A percentile compares a stretch with the other conserved stretches of the same genome.
Evolutionary conservation across 2,888 invertebrate genomes (phyloP).

Genomic region (Emmelina monodactyla): DNA sequence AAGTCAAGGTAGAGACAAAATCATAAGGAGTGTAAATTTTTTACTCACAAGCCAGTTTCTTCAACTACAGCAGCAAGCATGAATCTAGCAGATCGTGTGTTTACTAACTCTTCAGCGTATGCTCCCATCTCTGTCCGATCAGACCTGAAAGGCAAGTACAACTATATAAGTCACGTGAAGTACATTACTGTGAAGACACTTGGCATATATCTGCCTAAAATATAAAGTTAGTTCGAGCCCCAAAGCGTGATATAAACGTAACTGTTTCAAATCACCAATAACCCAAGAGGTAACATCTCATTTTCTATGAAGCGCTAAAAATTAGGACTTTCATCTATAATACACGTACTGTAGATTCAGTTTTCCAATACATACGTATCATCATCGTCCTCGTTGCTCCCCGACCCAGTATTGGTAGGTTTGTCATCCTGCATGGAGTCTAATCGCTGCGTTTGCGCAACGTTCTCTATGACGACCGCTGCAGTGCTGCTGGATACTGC

Average conservation of each 20-base stretch:
- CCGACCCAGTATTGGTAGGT: conserved; percentile 87
- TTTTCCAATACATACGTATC: conserved; percentile 61
- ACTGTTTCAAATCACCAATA: no score
- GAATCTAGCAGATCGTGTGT: conserved; percentile 88
- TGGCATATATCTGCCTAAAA: no score
- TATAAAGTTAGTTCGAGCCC: no score
- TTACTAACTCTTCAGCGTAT: conserved; percentile 75
- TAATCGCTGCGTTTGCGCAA: conserved; percentile 78
- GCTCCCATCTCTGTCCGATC: conserved; percentile 64
- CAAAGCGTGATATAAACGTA: no score
- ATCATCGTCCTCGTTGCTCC: conserved; percentile 85
- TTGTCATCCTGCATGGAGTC: conserved; percentile 80
- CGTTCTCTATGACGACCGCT: conserved; percentile 87
- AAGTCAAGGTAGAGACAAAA: background rate
- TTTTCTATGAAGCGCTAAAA: no score
- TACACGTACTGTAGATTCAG: no score
- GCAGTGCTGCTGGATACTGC: conserved; percentile 78
- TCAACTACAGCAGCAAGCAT: conserved; percentile 91
- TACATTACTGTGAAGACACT: no score
- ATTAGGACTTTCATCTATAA: no score
- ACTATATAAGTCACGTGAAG: no score
- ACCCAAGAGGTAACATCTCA: no score
- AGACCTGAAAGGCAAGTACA: conserved; percentile 32
- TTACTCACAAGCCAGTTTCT: conserved; percentile 85
- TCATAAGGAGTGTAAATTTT: background rate